Evolutionary conservation across 1,140 invertebrate genomes (phyloP), one percentile per base, ranked within the genome.

Genomic region (Paralvinella palmiformis): DNA sequence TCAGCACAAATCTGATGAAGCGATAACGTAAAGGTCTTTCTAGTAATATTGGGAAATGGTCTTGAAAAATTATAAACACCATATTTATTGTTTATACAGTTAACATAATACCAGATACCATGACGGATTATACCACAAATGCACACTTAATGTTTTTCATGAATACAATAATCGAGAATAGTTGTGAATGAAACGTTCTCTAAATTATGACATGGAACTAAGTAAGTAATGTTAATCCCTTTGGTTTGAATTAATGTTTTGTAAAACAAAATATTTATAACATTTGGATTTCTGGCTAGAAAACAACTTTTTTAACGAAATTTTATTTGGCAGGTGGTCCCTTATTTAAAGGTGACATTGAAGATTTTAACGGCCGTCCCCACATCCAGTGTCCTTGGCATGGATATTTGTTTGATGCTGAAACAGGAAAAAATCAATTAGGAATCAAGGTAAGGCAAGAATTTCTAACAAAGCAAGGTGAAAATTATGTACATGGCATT

Each of bases 371-470:
- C 27, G 74, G 73, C 1, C 56, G 41, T 1, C 66, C 66, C 63
- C 72, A 76, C 64, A 69, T 76, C 57, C 72, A 74, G 72, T 76
- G 74, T 59, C 74, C 74, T 1, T 76, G 74, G 74, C 74, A 76
- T 64, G 72, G 72, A 4, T 76, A 74, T 58, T 72, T 75, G 72
- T 76, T 75, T 65, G 74, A 76, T 53, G 41, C 75, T 5, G 52
- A 66, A 31, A 74, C 72, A 1, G 74, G 74, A 5, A 69, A 45
- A 5, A 75, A 72, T 35, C 69, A 75, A 48, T 65, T 76, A n/a
- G 74, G 74, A 24, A 53, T 76, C 7, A 45, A 67, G 70, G 74
- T 76, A 68, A 63, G 64, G 37, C n/a, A 41, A 41, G 10, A 13
- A 41, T 13, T n/a, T 41, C 10, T 13, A 41, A n/a, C 37, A 41